Conservation (phyloP, 2,797 vertebrate genomes). For the Takifugu ocellatus region DNA sequence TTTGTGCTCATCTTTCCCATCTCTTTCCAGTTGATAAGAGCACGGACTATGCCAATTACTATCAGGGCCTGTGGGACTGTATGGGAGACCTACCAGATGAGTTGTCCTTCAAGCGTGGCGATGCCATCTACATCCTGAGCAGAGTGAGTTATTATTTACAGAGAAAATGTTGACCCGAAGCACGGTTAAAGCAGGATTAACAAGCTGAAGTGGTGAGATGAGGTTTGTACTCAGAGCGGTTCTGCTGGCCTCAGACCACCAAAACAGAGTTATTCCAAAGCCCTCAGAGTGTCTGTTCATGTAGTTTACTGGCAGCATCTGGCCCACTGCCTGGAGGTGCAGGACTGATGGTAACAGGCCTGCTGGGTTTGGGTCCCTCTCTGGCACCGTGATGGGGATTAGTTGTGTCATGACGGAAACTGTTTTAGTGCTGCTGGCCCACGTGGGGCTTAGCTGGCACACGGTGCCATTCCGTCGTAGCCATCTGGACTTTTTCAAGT, state of each 20-base stretch:
- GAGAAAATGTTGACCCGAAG: constrained; percentile 11
- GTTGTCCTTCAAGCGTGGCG: constrained; percentile 93
- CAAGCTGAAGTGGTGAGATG: constrained; percentile 17
- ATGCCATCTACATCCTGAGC: constrained; percentile 94
- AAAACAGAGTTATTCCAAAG: constrained; percentile 50
- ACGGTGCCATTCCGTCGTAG: constrained; percentile 68
- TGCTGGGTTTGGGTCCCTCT: constrained; percentile 46
- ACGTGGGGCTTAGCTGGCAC: constrained; percentile 63
- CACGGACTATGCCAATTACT: constrained; percentile 90
- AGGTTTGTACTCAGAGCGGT: constrained; percentile 23
- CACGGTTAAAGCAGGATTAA: constrained; percentile 15
- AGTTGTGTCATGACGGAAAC: constrained; percentile 77
- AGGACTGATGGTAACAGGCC: constrained; percentile 46
- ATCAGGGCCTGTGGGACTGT: constrained; percentile 95
- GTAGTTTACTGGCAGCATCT: constrained; percentile 63
- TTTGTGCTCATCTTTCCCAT: constrained; percentile 15
- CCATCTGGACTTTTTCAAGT: constrained; percentile 62
- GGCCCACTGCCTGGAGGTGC: constrained; percentile 53
- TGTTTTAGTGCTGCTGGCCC: constrained; percentile 72
- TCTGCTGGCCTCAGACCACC: constrained; percentile 52
- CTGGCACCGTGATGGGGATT: constrained; percentile 69
- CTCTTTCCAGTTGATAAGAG: constrained; percentile 55
- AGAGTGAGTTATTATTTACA: constrained; percentile 79
- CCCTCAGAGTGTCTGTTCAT: constrained; percentile 52
- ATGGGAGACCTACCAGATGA: constrained; percentile 84